A percentile compares a stretch with the other conserved stretches of the same genome.
Evolutionary conservation across 2,113 vertebrate species (phyloP).

Genomic region (Coptodon rendalli): DNA sequence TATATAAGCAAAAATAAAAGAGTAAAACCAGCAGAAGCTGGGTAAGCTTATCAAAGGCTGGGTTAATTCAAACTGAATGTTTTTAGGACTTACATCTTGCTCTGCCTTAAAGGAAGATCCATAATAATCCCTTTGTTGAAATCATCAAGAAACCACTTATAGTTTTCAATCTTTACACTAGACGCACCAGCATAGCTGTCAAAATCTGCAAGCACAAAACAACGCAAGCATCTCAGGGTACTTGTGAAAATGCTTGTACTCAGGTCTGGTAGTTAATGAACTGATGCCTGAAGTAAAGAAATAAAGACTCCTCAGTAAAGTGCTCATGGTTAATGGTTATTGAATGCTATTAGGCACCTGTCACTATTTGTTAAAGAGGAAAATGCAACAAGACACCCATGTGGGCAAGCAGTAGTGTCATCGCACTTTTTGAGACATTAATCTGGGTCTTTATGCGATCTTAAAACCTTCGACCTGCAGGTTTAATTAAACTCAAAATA

Average conservation of each 20-base stretch:
- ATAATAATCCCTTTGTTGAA: neutral
- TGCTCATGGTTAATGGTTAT: neutral
- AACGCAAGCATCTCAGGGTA: neutral
- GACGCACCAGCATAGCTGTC: neutral
- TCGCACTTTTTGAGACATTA: conserved; percentile 80
- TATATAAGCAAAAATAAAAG: neutral
- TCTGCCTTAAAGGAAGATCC: neutral
- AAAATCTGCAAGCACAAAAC: neutral
- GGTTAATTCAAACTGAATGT: neutral
- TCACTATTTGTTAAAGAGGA: conserved; percentile 72
- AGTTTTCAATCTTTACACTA: neutral
- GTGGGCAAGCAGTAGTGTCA: neutral
- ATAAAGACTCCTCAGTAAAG: neutral
- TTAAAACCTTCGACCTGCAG: conserved; percentile 90
- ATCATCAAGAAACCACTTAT: neutral
- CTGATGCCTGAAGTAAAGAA: neutral
- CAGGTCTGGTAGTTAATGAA: neutral
- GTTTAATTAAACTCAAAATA: conserved; percentile 97
- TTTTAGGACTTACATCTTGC: neutral
- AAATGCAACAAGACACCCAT: neutral
- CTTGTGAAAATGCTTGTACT: neutral
- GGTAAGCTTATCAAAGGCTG: neutral
- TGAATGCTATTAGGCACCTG: conserved; percentile 81
- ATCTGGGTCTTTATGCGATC: conserved; percentile 84
- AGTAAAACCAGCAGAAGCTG: neutral